Conservation (phyloP, 1,140 invertebrate species). For the Drosophila arizonae region DNA sequence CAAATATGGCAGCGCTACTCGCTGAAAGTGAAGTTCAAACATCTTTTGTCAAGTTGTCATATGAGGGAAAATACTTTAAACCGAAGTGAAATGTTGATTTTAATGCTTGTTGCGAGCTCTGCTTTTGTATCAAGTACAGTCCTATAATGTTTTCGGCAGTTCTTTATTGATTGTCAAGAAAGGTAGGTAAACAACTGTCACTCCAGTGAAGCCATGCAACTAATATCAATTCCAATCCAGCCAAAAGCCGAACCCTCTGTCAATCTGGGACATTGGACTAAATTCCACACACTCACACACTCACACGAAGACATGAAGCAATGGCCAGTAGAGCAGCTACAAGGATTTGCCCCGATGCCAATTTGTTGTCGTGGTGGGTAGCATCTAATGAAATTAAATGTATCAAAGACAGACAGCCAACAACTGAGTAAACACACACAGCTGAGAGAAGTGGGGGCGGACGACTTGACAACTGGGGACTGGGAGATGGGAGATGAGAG, state of each 20-base stretch:
- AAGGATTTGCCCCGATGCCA: neutral
- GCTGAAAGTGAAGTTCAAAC: too few species aligned
- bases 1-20: too few species aligned
- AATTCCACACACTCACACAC: slow-evolving; percentile 28
- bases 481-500: neutral
- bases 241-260: neutral
- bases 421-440: slow-evolving; percentile 27
- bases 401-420: slow-evolving; percentile 47
- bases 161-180: neutral
- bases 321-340: neutral
- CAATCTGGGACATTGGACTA: slow-evolving; percentile 7
- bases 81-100: neutral
- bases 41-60: too few species aligned
- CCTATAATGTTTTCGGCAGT: neutral
- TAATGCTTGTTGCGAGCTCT: neutral
- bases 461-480: slow-evolving; percentile 3
- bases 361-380: slow-evolving; percentile 19
- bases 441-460: neutral
- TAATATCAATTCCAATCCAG: neutral
- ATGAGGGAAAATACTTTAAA: too few species aligned
- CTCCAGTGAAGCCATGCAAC: slow-evolving; percentile 5
- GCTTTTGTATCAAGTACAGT: neutral
- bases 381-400: slow-evolving; percentile 64
- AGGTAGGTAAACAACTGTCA: slow-evolving; percentile 5
- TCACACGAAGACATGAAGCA: neutral